Conservation (phyloP, 2,888 invertebrate species). For the Hemicrepidius hirtus region DNA sequence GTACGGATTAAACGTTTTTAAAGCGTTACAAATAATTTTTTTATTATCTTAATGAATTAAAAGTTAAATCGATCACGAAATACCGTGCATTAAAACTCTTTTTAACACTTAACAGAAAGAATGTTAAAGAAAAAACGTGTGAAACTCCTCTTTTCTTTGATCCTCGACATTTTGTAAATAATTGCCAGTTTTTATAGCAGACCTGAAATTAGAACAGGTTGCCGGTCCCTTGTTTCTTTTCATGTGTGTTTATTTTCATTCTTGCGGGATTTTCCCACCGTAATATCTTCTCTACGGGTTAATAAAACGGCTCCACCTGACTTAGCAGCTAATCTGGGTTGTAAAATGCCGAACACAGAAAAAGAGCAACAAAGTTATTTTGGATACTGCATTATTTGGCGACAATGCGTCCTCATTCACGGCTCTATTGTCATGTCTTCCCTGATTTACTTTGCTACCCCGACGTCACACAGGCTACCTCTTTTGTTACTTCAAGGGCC, state of each 20-base stretch:
- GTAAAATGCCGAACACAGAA: conserved; percentile 41
- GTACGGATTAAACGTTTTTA: neutral
- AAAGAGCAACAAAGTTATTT: conserved; percentile 50
- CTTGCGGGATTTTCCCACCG: conserved; percentile 46
- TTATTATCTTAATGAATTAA: conserved; percentile 13
- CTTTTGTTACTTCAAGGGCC: conserved; percentile 48
- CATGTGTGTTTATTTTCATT: conserved; percentile 44
- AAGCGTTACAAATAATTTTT: neutral
- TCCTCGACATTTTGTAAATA: conserved; percentile 9
- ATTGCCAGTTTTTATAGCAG: conserved; percentile 19
- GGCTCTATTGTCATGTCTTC: conserved; percentile 51
- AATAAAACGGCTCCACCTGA: conserved; percentile 42
- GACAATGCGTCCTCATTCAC: conserved; percentile 55
- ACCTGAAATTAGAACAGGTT: conserved; percentile 49
- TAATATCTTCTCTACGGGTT: conserved; percentile 25
- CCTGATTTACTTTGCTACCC: conserved; percentile 47
- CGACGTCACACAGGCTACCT: neutral
- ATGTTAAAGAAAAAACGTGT: conserved; percentile 36
- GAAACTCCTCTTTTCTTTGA: conserved; percentile 26
- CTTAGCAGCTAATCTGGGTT: conserved; percentile 42
- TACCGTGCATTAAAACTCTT: neutral
- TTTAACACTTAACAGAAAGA: conserved; percentile 2
- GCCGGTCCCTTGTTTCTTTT: conserved; percentile 18
- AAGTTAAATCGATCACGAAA: conserved; percentile 22
- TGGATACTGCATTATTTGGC: conserved; percentile 37